Percentiles rank a stretch among this genome's conserved stretches.
Evolutionary conservation across 2,113 vertebrate species (phyloP).

Genomic region (Polyodon spathula): DNA sequence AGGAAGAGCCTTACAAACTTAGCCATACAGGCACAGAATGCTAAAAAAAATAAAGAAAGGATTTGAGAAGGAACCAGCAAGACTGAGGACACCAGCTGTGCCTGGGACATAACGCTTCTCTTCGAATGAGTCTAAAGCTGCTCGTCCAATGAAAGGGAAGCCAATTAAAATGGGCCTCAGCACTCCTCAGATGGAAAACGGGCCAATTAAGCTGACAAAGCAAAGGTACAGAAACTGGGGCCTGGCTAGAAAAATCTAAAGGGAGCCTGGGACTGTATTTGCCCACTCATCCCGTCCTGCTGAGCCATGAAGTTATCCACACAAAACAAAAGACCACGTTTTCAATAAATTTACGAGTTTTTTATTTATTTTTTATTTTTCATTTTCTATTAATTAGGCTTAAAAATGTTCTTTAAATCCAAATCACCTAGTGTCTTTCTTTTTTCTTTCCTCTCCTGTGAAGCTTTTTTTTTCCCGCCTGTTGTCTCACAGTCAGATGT

Average conservation of each 20-base stretch:
- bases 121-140: conserved; percentile 45
- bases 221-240: conserved; percentile 27
- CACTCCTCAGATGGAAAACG: conserved; percentile 46
- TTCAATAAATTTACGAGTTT: too few relatives aligned
- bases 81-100: conserved; percentile 3
- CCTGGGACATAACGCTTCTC: conserved; percentile 39
- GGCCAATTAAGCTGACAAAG: conserved; percentile 59
- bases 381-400: conserved; percentile 42
- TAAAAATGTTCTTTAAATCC: conserved; percentile 42
- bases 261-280: conserved; percentile 27
- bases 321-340: conserved; percentile 16
- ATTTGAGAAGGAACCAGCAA: neutral
- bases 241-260: conserved; percentile 30
- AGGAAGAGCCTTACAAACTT: neutral
- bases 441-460: conserved; percentile 18
- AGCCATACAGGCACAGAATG: neutral
- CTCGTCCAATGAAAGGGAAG: conserved; percentile 45
- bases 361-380: too few relatives aligned
- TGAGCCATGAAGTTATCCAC: conserved; percentile 33
- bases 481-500: conserved; percentile 44
- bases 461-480: conserved; percentile 36
- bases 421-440: conserved; percentile 35
- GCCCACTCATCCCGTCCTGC: conserved; percentile 26
- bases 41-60: neutral
- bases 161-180: conserved; percentile 50